Evolutionary conservation across 2,797 vertebrate species (phyloP), one percentile per base, ranked within the genome.

Genomic region (Knipowitschia caucasica): DNA sequence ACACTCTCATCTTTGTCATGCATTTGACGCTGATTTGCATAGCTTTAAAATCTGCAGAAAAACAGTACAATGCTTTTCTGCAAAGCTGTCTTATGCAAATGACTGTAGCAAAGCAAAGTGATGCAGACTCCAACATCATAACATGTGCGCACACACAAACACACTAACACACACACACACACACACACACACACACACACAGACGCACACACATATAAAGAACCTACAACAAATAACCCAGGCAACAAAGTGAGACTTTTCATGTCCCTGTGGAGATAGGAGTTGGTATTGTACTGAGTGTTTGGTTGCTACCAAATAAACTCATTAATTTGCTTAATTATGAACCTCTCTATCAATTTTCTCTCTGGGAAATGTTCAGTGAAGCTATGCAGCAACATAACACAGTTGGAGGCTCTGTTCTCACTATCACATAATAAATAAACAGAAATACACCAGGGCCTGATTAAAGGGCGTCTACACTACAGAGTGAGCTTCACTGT

Each of bases 281-380:
- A 61, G 67, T 52, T 51, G 58, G 69, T 73, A 73, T 71, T 25
- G 3, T 60, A 73, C 66, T 71, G 75, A 72, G 79, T 83, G 81
- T 90, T 87, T 85, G 72, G 85, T 78, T 79, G 79, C 81, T 83
- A 63, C 75, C 67, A 73, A 87, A 87, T 83, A 87, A 89, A 88
- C 84, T 91, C 81, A 91, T 91, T 91, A 90, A 90, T 90, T 89
- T 89, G 59, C 81, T 89, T 89, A 89, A 91, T 90, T 91, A 85
- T 85, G 81, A 84, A 86, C 83, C 77, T 86, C 89, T 81, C 81
- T 90, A 91, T 90, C 85, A 85, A 80, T 86, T 85, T 58, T 30
- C 71, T 71, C 56, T 38, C 57, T 59, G 74, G 69, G 64, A 77
- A 83, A 76, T 67, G 78, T 72, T 84, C 73, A 68, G 69, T 61